Evolutionary conservation across 1,140 invertebrate genomes (phyloP).

Genomic region (Cyclina sinensis): DNA sequence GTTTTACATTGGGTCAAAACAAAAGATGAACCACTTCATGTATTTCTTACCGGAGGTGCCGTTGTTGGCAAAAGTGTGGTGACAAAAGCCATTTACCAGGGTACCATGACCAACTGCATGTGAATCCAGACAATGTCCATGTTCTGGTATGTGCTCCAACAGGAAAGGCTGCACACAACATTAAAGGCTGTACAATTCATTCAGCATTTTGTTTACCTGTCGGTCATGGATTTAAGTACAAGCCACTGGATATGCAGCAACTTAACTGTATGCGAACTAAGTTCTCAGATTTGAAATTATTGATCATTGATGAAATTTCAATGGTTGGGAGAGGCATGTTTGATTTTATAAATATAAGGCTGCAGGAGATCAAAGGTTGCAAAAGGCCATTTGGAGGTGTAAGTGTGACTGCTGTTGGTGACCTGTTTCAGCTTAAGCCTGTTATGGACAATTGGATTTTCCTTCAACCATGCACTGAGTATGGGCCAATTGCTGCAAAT

Average conservation of each 20-base stretch:
- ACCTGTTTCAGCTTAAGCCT: conserved; percentile 51
- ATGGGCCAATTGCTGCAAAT: conserved; percentile 64
- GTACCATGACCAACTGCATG: conserved; percentile 31
- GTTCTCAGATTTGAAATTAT: conserved; percentile 44
- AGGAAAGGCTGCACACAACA: conserved; percentile 72
- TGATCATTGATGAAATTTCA: conserved; percentile 69
- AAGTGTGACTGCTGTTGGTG: conserved; percentile 47
- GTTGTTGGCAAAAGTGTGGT: conserved; percentile 69
- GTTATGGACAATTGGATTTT: neutral
- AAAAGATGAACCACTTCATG: conserved; percentile 9
- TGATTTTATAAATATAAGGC: conserved; percentile 61
- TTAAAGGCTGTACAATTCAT: conserved; percentile 66
- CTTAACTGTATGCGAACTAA: conserved; percentile 50
- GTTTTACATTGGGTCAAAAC: conserved; percentile 29
- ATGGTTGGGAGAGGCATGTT: conserved; percentile 66
- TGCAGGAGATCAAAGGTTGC: conserved; percentile 70
- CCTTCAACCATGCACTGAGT: neutral
- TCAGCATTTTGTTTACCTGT: conserved; percentile 56
- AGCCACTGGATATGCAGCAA: neutral
- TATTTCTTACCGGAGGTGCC: conserved; percentile 66
- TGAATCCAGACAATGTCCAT: conserved; percentile 30
- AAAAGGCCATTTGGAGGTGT: conserved; percentile 67
- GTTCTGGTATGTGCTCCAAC: conserved; percentile 64
- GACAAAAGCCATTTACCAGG: conserved; percentile 54
- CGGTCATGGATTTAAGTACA: conserved; percentile 47